Percentiles rank a stretch among this genome's conserved stretches.
Evolutionary conservation across 2,888 invertebrate genomes (phyloP).

Genomic region (Allacma fusca): DNA sequence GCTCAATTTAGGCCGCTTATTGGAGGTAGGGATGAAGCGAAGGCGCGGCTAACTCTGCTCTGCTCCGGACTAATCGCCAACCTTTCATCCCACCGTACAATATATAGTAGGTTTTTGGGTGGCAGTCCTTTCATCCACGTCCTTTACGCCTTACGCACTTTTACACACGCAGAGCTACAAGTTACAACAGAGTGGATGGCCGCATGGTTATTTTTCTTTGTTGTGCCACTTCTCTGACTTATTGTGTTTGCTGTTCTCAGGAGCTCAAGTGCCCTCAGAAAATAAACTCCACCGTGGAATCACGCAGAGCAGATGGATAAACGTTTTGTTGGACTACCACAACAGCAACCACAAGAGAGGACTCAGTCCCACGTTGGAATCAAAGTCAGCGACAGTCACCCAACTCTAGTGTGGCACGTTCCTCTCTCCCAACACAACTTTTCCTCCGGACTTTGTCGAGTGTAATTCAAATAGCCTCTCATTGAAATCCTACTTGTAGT

Average conservation of each 20-base stretch:
- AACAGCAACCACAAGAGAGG: slow-evolving; percentile 1
- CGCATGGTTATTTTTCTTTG: too few relatives aligned
- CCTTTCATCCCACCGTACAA: slow-evolving; percentile 43
- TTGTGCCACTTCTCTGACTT: too few relatives aligned
- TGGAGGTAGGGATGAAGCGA: slow-evolving; percentile 59
- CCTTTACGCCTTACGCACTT: neutral
- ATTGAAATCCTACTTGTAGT: too few relatives aligned
- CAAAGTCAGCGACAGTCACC: slow-evolving; percentile 13
- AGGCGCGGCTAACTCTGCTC: slow-evolving; percentile 58
- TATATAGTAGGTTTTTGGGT: slow-evolving; percentile 32
- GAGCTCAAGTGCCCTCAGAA: neutral
- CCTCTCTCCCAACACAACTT: neutral
- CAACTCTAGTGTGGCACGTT: neutral
- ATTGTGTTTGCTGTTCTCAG: too few relatives aligned
- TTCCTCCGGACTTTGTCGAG: too few relatives aligned
- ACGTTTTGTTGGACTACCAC: neutral
- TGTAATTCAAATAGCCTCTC: too few relatives aligned
- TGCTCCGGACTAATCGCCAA: slow-evolving; percentile 60
- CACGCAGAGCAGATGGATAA: neutral
- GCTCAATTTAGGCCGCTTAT: slow-evolving; percentile 40
- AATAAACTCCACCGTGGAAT: neutral
- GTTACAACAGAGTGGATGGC: neutral
- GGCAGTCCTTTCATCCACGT: slow-evolving; percentile 36
- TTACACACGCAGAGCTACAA: slow-evolving; percentile 16
- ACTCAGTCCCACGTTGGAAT: slow-evolving; percentile 16